phyloP scores from a whole-genome alignment of 2,113 vertebrate genomes.

The Menura novaehollandiae region DNA sequence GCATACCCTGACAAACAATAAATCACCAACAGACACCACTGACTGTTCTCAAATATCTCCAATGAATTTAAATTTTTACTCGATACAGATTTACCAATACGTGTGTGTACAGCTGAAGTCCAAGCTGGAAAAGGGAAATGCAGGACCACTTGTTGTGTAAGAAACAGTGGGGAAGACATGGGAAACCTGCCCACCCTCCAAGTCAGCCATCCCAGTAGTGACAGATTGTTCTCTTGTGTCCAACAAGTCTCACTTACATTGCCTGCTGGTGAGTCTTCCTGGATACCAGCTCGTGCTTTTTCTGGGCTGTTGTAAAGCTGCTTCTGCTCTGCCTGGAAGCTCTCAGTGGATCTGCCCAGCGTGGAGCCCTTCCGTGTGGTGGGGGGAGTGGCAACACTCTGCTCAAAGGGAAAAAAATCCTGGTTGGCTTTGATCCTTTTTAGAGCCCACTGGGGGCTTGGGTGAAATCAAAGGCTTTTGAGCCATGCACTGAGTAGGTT shows the following conservation, averaged over 20 bases:
- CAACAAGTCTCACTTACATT: background rate
- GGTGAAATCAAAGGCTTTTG: background rate
- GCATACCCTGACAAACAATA: background rate
- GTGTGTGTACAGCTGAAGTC: background rate
- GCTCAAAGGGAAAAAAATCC: background rate
- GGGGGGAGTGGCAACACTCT: background rate
- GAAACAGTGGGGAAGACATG: background rate
- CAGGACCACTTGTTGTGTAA: background rate
- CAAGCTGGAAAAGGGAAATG: background rate
- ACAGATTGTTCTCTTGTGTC: background rate
- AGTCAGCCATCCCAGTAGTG: background rate
- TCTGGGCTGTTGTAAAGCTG: conserved; percentile 64
- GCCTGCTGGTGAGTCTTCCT: background rate
- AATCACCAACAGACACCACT: background rate
- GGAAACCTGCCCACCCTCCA: background rate
- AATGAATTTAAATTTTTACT: background rate
- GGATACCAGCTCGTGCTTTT: background rate
- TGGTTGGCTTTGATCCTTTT: background rate
- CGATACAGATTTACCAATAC: background rate
- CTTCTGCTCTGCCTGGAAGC: conserved; percentile 34
- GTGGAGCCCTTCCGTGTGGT: background rate
- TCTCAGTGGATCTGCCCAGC: background rate
- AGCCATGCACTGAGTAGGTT: too few species aligned
- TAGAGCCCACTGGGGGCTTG: background rate
- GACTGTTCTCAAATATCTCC: background rate